A percentile compares a stretch with the other conserved stretches of the same genome.
Conservation (phyloP, 2,113 vertebrate species). For the Procavia capensis region DNA sequence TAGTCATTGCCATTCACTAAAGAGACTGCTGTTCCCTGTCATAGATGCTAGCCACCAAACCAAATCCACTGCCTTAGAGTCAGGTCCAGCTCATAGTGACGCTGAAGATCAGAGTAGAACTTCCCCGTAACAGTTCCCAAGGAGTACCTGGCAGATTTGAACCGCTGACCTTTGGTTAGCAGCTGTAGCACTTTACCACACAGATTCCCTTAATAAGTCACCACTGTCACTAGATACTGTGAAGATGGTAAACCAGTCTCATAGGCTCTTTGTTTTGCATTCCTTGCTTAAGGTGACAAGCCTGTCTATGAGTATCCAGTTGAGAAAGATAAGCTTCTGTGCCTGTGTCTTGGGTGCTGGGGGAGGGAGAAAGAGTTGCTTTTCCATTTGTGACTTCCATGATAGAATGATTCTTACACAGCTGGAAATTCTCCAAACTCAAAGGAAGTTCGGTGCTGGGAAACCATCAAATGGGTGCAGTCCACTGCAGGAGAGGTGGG, state of each 20-base stretch:
- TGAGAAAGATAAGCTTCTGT: neutral
- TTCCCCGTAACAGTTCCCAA: too few relatives aligned
- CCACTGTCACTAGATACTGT: neutral
- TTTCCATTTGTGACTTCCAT: neutral
- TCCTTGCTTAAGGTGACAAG: neutral
- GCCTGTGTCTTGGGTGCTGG: neutral
- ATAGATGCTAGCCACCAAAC: too few relatives aligned
- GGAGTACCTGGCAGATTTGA: too few relatives aligned
- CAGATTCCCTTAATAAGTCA: neutral
- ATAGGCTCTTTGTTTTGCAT: neutral
- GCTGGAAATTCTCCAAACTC: neutral
- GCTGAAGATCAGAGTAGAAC: too few relatives aligned
- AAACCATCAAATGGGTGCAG: neutral
- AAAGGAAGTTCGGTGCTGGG: neutral
- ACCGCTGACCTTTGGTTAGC: too few relatives aligned
- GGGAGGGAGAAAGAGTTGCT: neutral
- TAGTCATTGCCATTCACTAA: neutral
- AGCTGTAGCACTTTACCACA: too few relatives aligned
- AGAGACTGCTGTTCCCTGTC: neutral
- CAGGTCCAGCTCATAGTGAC: too few relatives aligned
- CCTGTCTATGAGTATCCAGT: accelerated
- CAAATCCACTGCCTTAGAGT: too few relatives aligned
- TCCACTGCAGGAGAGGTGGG: accelerated
- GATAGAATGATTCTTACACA: neutral
- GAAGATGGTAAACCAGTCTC: neutral